Evolutionary conservation across 2,797 vertebrate species (phyloP), one percentile per base, ranked within the genome.

Genomic region (Myripristis jacobus): DNA sequence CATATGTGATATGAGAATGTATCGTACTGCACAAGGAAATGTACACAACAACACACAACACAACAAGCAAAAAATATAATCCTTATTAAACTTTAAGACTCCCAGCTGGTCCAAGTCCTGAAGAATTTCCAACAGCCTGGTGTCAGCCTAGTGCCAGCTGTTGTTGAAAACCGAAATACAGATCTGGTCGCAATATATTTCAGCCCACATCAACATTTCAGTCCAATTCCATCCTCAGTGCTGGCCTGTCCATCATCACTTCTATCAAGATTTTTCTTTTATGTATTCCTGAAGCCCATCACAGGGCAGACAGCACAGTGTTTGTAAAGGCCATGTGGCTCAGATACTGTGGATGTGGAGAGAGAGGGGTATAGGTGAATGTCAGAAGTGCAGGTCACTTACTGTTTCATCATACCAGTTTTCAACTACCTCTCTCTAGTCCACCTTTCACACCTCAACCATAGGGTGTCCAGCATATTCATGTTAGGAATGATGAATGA

Each of bases 401-500:
- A 65, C 55, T 8, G 25, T 71, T 58, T 70, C 38, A 64, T 56
- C 16, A 50, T 24, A 43, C 50, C 25, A 24, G 16, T 59, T 22
- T 73, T 72, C 36, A 57, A 6, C 34, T 31, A 36, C 24, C 31
- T 38, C 46, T 34, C n/a, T 8, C 27, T 34, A 22, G 29, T 22
- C 57, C 19, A 7, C 36, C 6, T 48, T 56, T 36, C 70, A 77
- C 73, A 70, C 48, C 0, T 5, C 44, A 29, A 61, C 18, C 47
- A 31, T 66, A 65, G 27, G 48, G 57, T 3, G 3, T 50, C 44
- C 21, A 66, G 6, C 31, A 73, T 46, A 73, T 67, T 59, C 54
- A 22, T 38, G 56, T 64, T 11, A 44, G 24, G 52, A 64, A 54
- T 81, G 83, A 89, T 80, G 69, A 81, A 87, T 87, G 81, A 71